Evolutionary conservation across 2,113 vertebrate genomes (phyloP).

Genomic region (Dissostichus mawsoni): DNA sequence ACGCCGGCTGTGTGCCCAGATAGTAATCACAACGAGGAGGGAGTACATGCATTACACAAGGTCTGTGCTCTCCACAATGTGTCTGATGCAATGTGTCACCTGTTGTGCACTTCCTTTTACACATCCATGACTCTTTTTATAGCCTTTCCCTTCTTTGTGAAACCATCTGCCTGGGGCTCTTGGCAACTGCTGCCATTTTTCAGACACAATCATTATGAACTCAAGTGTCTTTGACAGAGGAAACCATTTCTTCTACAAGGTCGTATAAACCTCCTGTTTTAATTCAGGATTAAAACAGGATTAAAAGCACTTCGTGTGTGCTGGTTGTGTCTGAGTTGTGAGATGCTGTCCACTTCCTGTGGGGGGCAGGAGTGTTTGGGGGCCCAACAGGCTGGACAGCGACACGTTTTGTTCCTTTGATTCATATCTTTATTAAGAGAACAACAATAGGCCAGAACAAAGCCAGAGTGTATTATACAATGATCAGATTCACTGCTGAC

Average conservation of each 20-base stretch:
- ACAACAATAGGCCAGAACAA: background rate
- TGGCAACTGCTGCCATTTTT: slow-evolving; percentile 34
- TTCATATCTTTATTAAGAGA: background rate
- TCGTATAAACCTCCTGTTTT: background rate
- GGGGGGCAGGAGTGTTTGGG: slow-evolving; percentile 81
- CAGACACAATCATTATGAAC: slow-evolving; percentile 10
- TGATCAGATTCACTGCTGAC: background rate
- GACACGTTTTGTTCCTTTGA: background rate
- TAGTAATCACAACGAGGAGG: slow-evolving; percentile 84
- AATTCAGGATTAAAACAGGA: slow-evolving; percentile 4
- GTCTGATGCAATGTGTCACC: slow-evolving; percentile 62
- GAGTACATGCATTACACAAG: slow-evolving; percentile 77
- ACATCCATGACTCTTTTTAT: slow-evolving; percentile 50
- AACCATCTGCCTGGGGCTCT: slow-evolving; percentile 42
- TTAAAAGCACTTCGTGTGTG: slow-evolving; percentile 3
- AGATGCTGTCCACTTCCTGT: slow-evolving; percentile 13
- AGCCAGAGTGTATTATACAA: background rate
- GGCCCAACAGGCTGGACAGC: slow-evolving; percentile 59
- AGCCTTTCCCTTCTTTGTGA: slow-evolving; percentile 26
- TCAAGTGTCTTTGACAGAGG: slow-evolving; percentile 13
- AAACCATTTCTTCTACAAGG: slow-evolving; percentile 22
- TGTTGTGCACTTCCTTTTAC: slow-evolving; percentile 71
- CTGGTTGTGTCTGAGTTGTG: slow-evolving; percentile 5
- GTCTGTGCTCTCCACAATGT: slow-evolving; percentile 74
- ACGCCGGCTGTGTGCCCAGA: slow-evolving; percentile 81